Evolutionary conservation across 2,888 invertebrate genomes (phyloP), one percentile per base, ranked within the genome.

Genomic region (Acronicta leporina): DNA sequence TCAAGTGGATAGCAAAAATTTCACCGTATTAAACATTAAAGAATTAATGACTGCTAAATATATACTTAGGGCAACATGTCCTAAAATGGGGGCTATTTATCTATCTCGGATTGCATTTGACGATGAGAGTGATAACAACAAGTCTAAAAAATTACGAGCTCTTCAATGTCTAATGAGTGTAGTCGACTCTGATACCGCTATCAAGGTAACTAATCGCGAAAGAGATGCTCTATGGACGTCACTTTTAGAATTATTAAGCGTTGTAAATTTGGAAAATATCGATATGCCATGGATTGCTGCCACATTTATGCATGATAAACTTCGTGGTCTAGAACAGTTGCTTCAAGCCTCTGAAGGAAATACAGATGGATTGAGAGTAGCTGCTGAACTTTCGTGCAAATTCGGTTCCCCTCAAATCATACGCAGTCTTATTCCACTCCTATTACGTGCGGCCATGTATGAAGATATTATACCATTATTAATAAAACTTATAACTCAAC

Each of bases 81-180:
- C 93, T 15, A 94, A 94, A 87, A 93, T 94, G 92, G 92, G 93
- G 5, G 94, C 94, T 13, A 92, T 94, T 69, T 94, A 95, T 76
- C 83, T 95, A 68, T 94, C 93, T 13, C 86, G 94, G 53, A 94
- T 94, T 57, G 94, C 92, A 15, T 91, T 94, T 72, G 94, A 94
- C 59, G 93, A 93, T 59, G 94, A 92, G 46, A 90, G 89, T 73
- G 92, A 93, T 71, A 87, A 88, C 64, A 92, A 94, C 57, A 94
- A 92, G 80, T 84, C 86, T 59, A 95, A 93, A 78, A 94, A 94
- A 82, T 82, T 95, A 70, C 84, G 93, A 77, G 94, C 94, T 43
- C 81, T 95, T 25, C 95, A 95, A 78, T 94, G 94, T 73, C 80
- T 95, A 44, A 89, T 94, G 86, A 95, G 95, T 73, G 84, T 94